Percentiles rank a stretch among this genome's conserved stretches.
Conservation (phyloP, 1,140 invertebrate species). For the Heterodera schachtii region DNA sequence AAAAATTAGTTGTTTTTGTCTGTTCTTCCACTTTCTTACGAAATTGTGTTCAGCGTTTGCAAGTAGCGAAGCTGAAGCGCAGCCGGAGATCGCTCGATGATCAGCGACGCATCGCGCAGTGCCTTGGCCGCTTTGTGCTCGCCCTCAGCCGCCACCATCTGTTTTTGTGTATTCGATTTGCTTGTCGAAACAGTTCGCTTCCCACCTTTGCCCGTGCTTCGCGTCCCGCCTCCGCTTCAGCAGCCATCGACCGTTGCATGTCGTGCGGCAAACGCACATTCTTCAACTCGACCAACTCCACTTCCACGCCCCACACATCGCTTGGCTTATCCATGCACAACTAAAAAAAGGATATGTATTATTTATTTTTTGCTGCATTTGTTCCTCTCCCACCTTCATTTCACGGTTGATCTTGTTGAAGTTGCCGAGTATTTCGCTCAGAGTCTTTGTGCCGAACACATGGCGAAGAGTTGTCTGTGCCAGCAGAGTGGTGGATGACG, state of each 20-base stretch:
- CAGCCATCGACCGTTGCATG: slow-evolving; percentile 68
- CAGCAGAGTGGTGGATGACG: slow-evolving; percentile 79
- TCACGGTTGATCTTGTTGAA: slow-evolving; percentile 84
- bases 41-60: slow-evolving; percentile 69
- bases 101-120: slow-evolving; percentile 65
- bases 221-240: slow-evolving; percentile 66
- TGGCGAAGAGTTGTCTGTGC: slow-evolving; percentile 80
- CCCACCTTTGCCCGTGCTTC: slow-evolving; percentile 56
- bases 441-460: slow-evolving; percentile 80
- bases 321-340: slow-evolving; percentile 72
- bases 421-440: slow-evolving; percentile 86
- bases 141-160: slow-evolving; percentile 66
- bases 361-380: too few relatives aligned
- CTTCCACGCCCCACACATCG: slow-evolving; percentile 74
- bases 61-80: slow-evolving; percentile 78
- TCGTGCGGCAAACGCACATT: slow-evolving; percentile 69
- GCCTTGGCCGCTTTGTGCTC: slow-evolving; percentile 66
- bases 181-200: too few relatives aligned
- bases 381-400: slow-evolving; percentile 69
- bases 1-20: too few relatives aligned
- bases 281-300: slow-evolving; percentile 87
- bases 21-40: too few relatives aligned
- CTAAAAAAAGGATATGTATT: slow-evolving; percentile 28
- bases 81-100: slow-evolving; percentile 75
- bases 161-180: too few relatives aligned